Conservation (phyloP, 30 jellyfish, hydroid and myxozoan genomes). For the Morbakka virulenta region DNA sequence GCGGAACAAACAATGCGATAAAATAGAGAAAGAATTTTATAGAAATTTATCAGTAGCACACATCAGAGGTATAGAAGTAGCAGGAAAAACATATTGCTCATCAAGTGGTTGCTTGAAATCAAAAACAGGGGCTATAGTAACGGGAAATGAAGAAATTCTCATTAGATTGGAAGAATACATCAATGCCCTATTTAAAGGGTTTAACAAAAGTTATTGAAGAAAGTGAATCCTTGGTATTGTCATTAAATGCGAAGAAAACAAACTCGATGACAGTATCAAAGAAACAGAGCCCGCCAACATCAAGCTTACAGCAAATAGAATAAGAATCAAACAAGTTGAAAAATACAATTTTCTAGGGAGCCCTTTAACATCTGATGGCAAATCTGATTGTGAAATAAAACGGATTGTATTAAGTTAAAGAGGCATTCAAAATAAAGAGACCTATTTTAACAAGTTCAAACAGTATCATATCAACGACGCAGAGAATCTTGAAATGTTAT, state of each 20-base stretch:
- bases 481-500: constrained; percentile 18
- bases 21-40: not conserved
- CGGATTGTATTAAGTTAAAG: constrained; percentile 33
- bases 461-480: constrained; percentile 1
- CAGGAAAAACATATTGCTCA: constrained; percentile 19
- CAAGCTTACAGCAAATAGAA: constrained; percentile 43
- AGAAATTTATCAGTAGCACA: constrained; percentile 32
- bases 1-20: constrained; percentile 22
- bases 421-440: constrained; percentile 38
- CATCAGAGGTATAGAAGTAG: constrained; percentile 4
- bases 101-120: constrained; percentile 47
- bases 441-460: constrained; percentile 34
- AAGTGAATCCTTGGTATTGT: constrained; percentile 9
- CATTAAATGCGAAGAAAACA: constrained; percentile 14
- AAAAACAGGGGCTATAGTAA: constrained; percentile 21
- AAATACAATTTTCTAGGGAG: constrained; percentile 42
- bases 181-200: constrained; percentile 15
- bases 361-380: constrained; percentile 47
- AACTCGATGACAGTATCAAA: constrained; percentile 41
- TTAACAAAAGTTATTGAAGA: not conserved
- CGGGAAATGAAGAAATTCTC: constrained; percentile 39
- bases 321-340: constrained; percentile 21
- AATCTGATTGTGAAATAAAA: constrained; percentile 47
- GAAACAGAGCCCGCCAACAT: constrained; percentile 16
- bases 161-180: constrained; percentile 63